A percentile compares a stretch with the other conserved stretches of the same genome.
Conservation (phyloP, 2,888 invertebrate species). For the Troides aeacus region DNA sequence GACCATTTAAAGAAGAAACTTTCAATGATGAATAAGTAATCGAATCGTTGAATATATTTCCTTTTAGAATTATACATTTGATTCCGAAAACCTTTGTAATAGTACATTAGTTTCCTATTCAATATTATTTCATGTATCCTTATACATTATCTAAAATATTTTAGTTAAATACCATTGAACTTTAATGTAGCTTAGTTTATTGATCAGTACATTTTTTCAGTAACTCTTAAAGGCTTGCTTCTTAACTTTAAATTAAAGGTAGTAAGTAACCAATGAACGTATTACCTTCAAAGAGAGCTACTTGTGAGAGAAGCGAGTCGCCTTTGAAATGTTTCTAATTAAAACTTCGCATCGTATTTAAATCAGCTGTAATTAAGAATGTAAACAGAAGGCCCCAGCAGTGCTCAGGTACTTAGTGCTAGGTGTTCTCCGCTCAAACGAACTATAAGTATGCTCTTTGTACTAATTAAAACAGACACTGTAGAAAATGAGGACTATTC, state of each 20-base stretch:
- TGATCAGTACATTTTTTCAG: no score
- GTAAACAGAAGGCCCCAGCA: slow-evolving; percentile 42
- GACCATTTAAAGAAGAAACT: no score
- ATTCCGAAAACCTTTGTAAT: no score
- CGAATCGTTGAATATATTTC: no score
- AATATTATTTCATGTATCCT: no score
- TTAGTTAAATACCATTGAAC: no score
- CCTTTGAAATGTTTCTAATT: slow-evolving; percentile 22
- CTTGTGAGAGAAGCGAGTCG: not conserved
- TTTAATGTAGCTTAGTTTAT: no score
- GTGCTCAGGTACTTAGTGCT: slow-evolving; percentile 31
- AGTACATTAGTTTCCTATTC: no score
- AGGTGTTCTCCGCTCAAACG: slow-evolving; percentile 50
- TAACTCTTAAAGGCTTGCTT: no score
- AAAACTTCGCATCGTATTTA: slow-evolving; percentile 27
- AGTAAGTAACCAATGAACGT: not conserved
- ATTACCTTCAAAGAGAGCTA: not conserved
- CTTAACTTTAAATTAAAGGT: not conserved
- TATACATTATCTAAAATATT: no score
- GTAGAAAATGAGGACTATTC: slow-evolving; percentile 43
- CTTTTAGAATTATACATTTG: no score
- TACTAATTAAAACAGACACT: slow-evolving; percentile 70
- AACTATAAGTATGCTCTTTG: slow-evolving; percentile 65
- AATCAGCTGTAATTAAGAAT: slow-evolving; percentile 36
- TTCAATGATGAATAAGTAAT: no score